These are phyloP conservation scores for Drepana falcataria DNA, from an alignment of 2,888 invertebrate species.

Conservation along the genomic window DNA sequence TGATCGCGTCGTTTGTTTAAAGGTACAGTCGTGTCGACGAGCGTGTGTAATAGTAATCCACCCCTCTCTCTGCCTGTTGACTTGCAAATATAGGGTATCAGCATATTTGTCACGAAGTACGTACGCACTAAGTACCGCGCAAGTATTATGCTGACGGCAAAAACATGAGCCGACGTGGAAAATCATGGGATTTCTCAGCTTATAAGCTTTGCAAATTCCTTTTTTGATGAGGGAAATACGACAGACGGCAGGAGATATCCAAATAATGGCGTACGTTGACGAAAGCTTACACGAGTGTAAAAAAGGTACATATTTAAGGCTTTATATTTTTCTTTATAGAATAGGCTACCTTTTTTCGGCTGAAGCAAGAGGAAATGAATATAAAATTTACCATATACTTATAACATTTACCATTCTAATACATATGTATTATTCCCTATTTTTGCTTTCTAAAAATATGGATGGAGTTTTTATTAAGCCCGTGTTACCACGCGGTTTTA, in stretches of 20 bases:
- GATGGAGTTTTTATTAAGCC: too few relatives aligned
- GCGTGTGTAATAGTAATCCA: constrained; percentile 1
- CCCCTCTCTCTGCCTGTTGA: constrained; percentile 3
- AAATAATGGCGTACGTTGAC: background rate
- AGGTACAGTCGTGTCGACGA: background rate
- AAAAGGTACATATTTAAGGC: background rate
- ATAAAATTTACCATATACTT: background rate
- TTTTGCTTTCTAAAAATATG: too few relatives aligned
- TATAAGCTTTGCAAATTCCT: constrained; percentile 1
- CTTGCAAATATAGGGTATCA: constrained; percentile 16
- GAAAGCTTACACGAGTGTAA: background rate
- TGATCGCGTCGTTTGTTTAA: too few relatives aligned
- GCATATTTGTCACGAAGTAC: constrained; percentile 7
- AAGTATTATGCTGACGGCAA: constrained; percentile 10
- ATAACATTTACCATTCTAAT: too few relatives aligned
- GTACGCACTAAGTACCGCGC: constrained; percentile 5
- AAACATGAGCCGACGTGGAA: constrained; percentile 14
- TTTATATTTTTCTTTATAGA: background rate
- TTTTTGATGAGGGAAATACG: background rate
- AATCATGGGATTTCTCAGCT: constrained; percentile 15
- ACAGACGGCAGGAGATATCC: background rate
- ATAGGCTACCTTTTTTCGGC: background rate
- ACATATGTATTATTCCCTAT: too few relatives aligned
- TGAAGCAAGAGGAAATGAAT: background rate
- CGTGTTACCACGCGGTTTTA: too few relatives aligned